Conservation (phyloP, 2,797 vertebrate genomes). For the Simalia tracyae region DNA sequence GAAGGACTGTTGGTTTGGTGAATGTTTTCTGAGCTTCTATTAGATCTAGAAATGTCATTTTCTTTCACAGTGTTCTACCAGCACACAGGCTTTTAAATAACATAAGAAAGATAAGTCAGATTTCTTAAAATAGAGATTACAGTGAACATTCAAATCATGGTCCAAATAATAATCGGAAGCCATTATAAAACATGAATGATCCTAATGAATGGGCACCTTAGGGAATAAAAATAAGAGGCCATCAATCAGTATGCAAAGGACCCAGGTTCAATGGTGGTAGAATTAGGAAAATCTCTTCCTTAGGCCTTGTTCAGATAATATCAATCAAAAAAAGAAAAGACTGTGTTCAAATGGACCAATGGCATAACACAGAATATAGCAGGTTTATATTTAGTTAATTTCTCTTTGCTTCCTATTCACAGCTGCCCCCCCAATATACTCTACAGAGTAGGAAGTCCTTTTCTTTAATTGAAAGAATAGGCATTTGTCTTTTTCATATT, state of each 20-base stretch:
- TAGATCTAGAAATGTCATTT: not conserved
- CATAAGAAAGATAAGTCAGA: not conserved
- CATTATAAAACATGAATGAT: not conserved
- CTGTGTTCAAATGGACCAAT: not conserved
- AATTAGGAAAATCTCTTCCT: not conserved
- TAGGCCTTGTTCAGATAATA: not conserved
- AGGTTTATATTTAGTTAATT: not conserved
- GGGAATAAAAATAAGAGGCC: not conserved
- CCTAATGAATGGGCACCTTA: not conserved
- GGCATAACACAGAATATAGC: too few relatives aligned
- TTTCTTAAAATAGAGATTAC: not conserved
- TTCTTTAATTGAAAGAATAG: conserved; percentile 7
- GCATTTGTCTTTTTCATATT: conserved; percentile 32
- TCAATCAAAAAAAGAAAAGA: not conserved
- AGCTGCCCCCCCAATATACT: not conserved
- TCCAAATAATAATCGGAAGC: not conserved
- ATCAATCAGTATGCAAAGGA: not conserved
- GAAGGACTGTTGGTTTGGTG: too few relatives aligned
- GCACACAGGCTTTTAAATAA: too few relatives aligned
- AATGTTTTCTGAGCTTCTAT: not conserved
- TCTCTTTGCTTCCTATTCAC: not conserved
- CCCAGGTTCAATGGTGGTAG: not conserved
- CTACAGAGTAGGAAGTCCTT: conserved; percentile 30
- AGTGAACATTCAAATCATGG: not conserved
- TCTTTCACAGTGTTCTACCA: too few relatives aligned